Evolutionary conservation across 1,140 invertebrate genomes (phyloP).

Genomic region (Penaeus japonicus): DNA sequence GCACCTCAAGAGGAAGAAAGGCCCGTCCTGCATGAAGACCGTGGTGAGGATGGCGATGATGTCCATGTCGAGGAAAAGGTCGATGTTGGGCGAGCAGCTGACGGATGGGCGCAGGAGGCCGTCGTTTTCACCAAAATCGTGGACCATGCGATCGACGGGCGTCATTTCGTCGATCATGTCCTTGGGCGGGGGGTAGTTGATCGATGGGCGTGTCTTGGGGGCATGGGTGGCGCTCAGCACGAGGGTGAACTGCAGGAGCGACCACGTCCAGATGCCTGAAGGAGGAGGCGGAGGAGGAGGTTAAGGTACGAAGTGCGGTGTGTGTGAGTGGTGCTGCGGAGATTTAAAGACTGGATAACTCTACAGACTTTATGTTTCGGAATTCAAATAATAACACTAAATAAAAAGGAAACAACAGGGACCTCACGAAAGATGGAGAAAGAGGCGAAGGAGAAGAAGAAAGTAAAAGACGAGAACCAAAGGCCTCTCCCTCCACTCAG

Average conservation of each 20-base stretch:
- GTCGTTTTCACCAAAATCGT: neutral
- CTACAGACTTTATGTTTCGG: neutral
- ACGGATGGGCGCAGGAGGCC: neutral
- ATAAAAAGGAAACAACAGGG: no score
- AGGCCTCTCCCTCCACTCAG: neutral
- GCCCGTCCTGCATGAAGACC: constrained; percentile 64
- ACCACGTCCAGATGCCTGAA: constrained; percentile 45
- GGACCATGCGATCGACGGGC: neutral
- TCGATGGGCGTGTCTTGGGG: constrained; percentile 59
- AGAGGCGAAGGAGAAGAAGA: no score
- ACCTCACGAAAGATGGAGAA: neutral
- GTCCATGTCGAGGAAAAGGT: constrained; percentile 60
- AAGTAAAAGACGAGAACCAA: neutral
- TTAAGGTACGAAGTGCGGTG: no score
- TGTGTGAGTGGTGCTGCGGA: no score
- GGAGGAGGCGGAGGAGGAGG: neutral
- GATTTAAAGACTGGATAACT: neutral
- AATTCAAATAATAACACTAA: neutral
- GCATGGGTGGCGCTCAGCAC: constrained; percentile 65
- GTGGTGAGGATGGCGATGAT: constrained; percentile 63
- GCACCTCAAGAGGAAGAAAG: constrained; percentile 62
- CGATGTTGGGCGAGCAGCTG: constrained; percentile 29
- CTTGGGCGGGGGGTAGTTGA: constrained; percentile 41
- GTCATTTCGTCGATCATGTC: constrained; percentile 18
- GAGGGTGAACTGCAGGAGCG: constrained; percentile 65